phyloP scores from a whole-genome alignment of 2,113 vertebrate species.

The Ginglymostoma cirratum region DNA sequence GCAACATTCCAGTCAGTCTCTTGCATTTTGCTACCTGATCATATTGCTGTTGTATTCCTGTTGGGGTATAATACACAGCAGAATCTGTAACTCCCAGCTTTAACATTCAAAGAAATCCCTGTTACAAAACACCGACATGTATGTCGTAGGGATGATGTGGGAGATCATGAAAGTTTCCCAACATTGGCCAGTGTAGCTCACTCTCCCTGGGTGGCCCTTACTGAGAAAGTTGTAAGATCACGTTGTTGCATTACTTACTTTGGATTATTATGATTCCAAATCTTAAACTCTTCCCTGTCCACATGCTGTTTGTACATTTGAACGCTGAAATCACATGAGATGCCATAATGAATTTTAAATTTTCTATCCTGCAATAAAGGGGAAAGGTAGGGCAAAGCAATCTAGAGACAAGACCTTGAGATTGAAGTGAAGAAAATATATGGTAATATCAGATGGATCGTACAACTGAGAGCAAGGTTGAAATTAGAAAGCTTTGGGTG shows the following conservation, averaged over 20 bases:
- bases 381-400: too few relatives aligned
- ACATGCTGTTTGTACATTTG: not conserved
- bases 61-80: not conserved
- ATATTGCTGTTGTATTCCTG: not conserved
- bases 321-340: not conserved
- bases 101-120: not conserved
- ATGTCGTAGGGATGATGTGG: not conserved
- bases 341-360: not conserved
- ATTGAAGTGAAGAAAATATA: too few relatives aligned
- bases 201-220: not conserved
- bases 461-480: too few relatives aligned
- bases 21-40: not conserved
- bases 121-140: not conserved
- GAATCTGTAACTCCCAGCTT: not conserved
- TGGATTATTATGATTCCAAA: not conserved
- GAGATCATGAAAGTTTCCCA: not conserved
- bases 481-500: too few relatives aligned
- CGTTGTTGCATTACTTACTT: not conserved
- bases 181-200: not conserved
- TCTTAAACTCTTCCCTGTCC: not conserved
- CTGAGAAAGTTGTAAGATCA: not conserved
- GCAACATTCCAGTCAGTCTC: not conserved
- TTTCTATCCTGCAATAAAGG: too few relatives aligned
- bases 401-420: too few relatives aligned
- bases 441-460: too few relatives aligned